Base-by-base conservation (phyloP, 2,888 invertebrate genomes). In the Agonopterix subpropinquella region DNA sequence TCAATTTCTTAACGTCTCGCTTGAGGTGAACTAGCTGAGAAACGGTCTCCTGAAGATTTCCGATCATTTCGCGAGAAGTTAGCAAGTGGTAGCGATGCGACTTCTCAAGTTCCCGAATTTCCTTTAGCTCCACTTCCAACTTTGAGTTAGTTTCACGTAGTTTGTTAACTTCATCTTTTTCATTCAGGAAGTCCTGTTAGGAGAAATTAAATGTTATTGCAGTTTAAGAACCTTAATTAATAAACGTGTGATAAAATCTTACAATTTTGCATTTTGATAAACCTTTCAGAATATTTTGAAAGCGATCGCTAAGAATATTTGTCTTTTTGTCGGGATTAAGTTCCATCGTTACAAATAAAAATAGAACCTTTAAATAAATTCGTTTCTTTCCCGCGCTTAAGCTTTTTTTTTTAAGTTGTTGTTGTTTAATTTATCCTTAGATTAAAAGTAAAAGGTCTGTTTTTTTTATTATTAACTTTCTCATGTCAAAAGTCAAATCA, bases 51-150 rank as follows among this genome's bases (percentile, higher is more conserved):
- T 88, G 88, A 1, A 88, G 67, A 52, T 80, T 84, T 8, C 67
- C 81, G 39, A 88, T 83, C 81, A 88, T 87, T 70, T 87, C 86
- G 18, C 86, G 73, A 15, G 85, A 82, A 9, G 73, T 72, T 47
- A 77, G 57, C 54, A 87, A 71, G 62, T 86, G 85, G 53, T 77
- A 83, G 8, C 85, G 78, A 59, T 87, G 84, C 0, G 83, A 80
- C 55, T 87, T 86, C 64, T 85, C 86, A 46, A 80, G 63, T 59
- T 89, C 86, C 7, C 75, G 71, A 1, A 73, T 57, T 62, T 84
- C 80, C 60, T 71, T 76, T 41, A 89, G 53, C 59, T 87, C 85
- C 4, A 70, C 49, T 64, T 80, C 77, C 49, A 87, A 60, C 62
- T 76, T 85, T 10, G 58, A 50, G 55, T 83, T 83, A 11, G 62